Evolutionary conservation across 2,113 vertebrate genomes (phyloP), one percentile per base, ranked within the genome.

Genomic region (Struthidea cinerea): DNA sequence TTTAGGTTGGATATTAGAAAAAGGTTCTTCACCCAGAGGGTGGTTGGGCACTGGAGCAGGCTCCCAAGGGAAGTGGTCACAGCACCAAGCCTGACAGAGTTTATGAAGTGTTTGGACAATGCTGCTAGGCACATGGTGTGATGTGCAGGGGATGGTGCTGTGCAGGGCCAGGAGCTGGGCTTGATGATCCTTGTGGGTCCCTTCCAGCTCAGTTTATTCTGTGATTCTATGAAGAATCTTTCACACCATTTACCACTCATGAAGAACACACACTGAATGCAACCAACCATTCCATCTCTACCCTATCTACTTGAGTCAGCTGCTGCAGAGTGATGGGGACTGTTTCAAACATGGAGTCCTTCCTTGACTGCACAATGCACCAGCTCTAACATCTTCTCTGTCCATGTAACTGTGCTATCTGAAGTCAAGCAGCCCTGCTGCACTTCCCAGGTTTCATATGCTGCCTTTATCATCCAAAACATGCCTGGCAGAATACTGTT

Each of bases 81-180:
- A 73, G 22, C 35, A 33, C 7, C 33, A 28, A 76, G 18, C 27
- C 59, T 74, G 68, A 1, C 33, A 33, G 22, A 44, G 37, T 5
- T 57, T 44, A 37, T 12, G 24, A 68, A 68, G 63, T 0, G 0
- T 55, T 60, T 41, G 41, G n/a, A 47, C 17, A 69, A 1, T 3
- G 1, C n/a, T 61, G 5, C 32, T n/a, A 35, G 61, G 7, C 4
- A 61, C 41, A 13, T 3, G 17, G 1, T 47, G 11, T 26, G 9
- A 32, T 17, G 30, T 42, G 35, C 35, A 46, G 39, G 18, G 28
- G 12, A 39, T 19, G 18, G 11, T 55, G 47, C 59, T 46, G 18
- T 50, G 44, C 33, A 21, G 17, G 32, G 8, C 32, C n/a, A 61
- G 47, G 49, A 61, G 41, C 32, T 42, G 26, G 35, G 23, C 6